phyloP scores from a whole-genome alignment of 2,888 invertebrate genomes.

The Hyppa rectilinea region DNA sequence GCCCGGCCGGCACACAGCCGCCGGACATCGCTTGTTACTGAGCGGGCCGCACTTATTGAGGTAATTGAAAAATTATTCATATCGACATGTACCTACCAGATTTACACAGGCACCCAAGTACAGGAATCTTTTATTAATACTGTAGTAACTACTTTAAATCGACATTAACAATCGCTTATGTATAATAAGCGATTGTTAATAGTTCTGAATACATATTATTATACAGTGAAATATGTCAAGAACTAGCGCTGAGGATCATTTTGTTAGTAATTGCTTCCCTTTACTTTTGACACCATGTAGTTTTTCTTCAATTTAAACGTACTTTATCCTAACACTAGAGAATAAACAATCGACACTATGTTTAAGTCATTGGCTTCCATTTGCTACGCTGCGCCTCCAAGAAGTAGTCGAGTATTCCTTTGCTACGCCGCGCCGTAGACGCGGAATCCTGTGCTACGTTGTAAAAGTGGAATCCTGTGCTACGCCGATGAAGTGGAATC shows the following conservation, averaged over 20 bases:
- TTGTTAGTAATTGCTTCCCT: background rate
- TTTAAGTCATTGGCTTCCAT: background rate
- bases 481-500: background rate
- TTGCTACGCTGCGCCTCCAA: background rate
- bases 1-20: constrained; percentile 39
- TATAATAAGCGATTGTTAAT: background rate
- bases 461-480: background rate
- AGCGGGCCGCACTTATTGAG: constrained; percentile 19
- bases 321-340: background rate
- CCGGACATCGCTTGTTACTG: constrained; percentile 22
- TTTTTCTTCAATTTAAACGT: background rate
- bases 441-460: background rate
- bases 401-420: background rate
- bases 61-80: constrained; percentile 34
- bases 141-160: background rate
- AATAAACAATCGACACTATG: too few species aligned
- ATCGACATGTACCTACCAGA: constrained; percentile 17
- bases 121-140: background rate
- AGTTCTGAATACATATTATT: background rate
- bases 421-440: background rate
- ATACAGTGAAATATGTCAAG: background rate
- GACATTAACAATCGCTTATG: too few species aligned
- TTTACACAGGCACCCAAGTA: background rate
- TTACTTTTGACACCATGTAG: background rate
- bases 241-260: background rate